Evolutionary conservation across 2,888 invertebrate genomes (phyloP).

Genomic region (Acleris sparsana): DNA sequence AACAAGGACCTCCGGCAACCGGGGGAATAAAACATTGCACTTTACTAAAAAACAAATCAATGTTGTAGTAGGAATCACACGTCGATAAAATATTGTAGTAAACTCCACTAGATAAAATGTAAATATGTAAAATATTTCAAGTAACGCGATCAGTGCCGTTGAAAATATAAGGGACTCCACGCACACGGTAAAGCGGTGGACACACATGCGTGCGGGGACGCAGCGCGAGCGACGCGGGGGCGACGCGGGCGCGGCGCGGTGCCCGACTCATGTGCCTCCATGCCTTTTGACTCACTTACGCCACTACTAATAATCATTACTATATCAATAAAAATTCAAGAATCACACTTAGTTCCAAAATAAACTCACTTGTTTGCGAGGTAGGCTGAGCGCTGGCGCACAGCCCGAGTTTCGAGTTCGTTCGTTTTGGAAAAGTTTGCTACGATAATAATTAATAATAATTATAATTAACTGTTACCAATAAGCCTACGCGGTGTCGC

Average conservation of each 20-base stretch:
- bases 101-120: slow-evolving; percentile 83
- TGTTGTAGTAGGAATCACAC: slow-evolving; percentile 83
- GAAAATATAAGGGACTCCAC: slow-evolving; percentile 82
- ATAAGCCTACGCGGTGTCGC: slow-evolving; percentile 82
- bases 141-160: slow-evolving; percentile 81
- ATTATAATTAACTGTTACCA: slow-evolving; percentile 82
- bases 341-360: slow-evolving; percentile 90
- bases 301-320: slow-evolving; percentile 83
- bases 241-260: slow-evolving; percentile 42
- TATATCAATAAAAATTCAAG: slow-evolving; percentile 86
- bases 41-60: slow-evolving; percentile 82
- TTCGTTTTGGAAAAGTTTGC: slow-evolving; percentile 85
- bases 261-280: slow-evolving; percentile 58
- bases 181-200: slow-evolving; percentile 73
- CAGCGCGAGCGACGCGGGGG: slow-evolving; percentile 40
- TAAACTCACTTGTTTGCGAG: slow-evolving; percentile 90
- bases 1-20: slow-evolving; percentile 80
- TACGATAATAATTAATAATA: slow-evolving; percentile 83
- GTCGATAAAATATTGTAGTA: slow-evolving; percentile 82
- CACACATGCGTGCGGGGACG: slow-evolving; percentile 56
- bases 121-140: slow-evolving; percentile 82
- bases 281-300: slow-evolving; percentile 77
- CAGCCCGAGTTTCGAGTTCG: slow-evolving; percentile 85
- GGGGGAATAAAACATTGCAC: slow-evolving; percentile 83
- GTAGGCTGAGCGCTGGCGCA: slow-evolving; percentile 85